Conservation (phyloP, 2,888 invertebrate genomes). For the Agrochola lota region DNA sequence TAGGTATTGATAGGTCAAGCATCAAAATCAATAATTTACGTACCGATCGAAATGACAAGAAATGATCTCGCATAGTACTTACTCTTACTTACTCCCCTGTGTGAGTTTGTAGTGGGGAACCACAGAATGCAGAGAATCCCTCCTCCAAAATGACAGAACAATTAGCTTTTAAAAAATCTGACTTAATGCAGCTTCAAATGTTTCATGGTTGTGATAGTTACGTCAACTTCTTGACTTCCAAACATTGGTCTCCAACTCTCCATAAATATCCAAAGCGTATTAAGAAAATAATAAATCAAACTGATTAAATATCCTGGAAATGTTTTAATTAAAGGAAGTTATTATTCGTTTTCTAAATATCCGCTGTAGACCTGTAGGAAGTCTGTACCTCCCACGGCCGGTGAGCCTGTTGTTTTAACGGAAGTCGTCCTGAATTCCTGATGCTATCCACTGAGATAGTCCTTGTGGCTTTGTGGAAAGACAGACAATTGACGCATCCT, state of each 20-base stretch:
- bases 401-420: neutral
- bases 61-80: neutral
- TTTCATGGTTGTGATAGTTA: neutral
- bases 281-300: neutral
- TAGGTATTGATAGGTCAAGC: neutral
- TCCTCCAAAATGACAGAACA: neutral
- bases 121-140: neutral
- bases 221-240: neutral
- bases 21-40: neutral
- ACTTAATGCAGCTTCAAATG: no score
- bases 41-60: no score
- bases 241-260: neutral
- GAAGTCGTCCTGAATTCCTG: neutral
- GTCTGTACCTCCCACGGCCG: neutral
- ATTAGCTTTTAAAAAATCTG: neutral
- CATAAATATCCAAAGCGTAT: neutral
- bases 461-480: conserved; percentile 11
- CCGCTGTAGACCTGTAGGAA: no score
- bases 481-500: conserved; percentile 3
- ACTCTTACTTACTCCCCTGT: neutral
- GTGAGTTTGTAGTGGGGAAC: neutral
- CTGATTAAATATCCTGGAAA: neutral
- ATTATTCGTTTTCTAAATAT: neutral
- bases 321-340: neutral
- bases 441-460: neutral